These are phyloP conservation scores for Notamacropus eugenii DNA, from an alignment of 2,797 vertebrate species.

Conservation along the genomic window DNA sequence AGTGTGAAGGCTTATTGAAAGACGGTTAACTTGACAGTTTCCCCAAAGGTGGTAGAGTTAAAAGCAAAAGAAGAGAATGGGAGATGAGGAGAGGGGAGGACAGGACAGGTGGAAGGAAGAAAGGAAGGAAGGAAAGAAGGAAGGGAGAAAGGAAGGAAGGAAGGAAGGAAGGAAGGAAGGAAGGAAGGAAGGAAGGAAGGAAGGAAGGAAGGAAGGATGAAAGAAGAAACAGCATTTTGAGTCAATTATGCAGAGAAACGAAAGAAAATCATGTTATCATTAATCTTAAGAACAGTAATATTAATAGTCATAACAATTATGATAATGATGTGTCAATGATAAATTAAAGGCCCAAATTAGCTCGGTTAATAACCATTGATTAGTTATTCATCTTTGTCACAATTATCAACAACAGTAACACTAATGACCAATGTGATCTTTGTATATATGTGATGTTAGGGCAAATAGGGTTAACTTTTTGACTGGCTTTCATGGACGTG, in stretches of 20 bases:
- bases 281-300: background rate
- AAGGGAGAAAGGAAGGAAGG: too few relatives aligned
- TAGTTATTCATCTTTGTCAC: background rate
- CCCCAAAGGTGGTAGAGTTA: background rate
- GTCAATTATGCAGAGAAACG: background rate
- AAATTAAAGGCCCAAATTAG: background rate
- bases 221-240: background rate
- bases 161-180: too few relatives aligned
- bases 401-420: background rate
- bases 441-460: background rate
- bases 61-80: background rate
- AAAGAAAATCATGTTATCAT: background rate
- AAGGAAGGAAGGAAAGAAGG: too few relatives aligned
- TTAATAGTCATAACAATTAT: background rate
- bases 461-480: background rate
- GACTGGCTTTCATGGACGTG: background rate
- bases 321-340: background rate
- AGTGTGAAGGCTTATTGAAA: background rate
- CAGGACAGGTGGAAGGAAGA: background rate
- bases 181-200: background rate
- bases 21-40: background rate
- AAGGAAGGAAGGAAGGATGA: background rate
- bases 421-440: background rate
- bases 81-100: background rate
- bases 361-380: background rate